Evolutionary conservation across 2,888 invertebrate species (phyloP).

Genomic region (Cloeon dipterum): DNA sequence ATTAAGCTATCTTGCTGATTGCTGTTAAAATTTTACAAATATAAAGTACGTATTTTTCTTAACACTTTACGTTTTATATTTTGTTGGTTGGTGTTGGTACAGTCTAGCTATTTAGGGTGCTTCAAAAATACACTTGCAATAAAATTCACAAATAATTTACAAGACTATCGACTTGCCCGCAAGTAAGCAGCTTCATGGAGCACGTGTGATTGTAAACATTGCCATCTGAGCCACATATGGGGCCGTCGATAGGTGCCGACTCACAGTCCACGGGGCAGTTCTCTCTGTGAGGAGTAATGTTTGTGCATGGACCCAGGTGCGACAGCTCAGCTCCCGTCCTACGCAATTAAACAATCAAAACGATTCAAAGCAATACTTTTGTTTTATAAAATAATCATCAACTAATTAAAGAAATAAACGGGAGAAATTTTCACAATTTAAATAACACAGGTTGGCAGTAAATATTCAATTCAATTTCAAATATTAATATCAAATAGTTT

Average conservation of each 20-base stretch:
- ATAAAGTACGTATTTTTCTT: too few species aligned
- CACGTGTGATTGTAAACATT: constrained; percentile 85
- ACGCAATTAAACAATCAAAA: constrained; percentile 11
- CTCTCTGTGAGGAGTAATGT: constrained; percentile 59
- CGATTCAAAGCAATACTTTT: too few species aligned
- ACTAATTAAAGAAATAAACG: background rate
- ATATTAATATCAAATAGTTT: too few species aligned
- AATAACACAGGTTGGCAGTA: too few species aligned
- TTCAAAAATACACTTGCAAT: too few species aligned
- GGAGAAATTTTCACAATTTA: too few species aligned
- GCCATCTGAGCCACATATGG: constrained; percentile 78
- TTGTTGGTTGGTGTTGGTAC: background rate
- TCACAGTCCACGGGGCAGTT: constrained; percentile 77
- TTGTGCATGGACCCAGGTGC: constrained; percentile 37
- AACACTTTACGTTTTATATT: too few species aligned
- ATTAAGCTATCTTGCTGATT: too few species aligned
- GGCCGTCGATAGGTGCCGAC: constrained; percentile 66
- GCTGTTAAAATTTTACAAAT: too few species aligned
- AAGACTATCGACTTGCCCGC: constrained; percentile 36
- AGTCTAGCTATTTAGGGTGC: too few species aligned
- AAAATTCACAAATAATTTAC: too few species aligned
- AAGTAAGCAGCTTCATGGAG: constrained; percentile 76
- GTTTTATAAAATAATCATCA: background rate
- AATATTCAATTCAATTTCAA: too few species aligned
- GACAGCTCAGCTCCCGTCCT: constrained; percentile 36